Conservation (phyloP, 1,140 invertebrate genomes). For the Ips nitidus region DNA sequence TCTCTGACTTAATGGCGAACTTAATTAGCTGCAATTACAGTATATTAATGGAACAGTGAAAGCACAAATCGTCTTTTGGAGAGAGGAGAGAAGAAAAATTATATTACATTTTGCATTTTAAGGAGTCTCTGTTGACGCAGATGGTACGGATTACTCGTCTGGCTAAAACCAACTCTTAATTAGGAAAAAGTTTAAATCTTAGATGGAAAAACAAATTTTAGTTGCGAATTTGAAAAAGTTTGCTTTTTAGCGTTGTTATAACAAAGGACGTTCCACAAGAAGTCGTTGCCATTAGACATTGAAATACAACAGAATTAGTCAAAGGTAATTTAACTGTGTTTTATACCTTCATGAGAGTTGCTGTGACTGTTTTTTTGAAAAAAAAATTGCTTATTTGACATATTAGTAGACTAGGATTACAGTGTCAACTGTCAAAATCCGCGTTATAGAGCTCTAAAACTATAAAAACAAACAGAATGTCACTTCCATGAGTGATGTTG, state of each 20-base stretch:
- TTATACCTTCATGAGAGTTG: no score
- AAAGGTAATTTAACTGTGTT: no score
- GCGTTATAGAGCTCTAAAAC: no score
- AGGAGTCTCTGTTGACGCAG: not conserved
- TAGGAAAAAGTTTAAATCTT: conserved; percentile 8
- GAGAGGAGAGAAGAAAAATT: conserved; percentile 1
- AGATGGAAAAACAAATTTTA: conserved; percentile 3
- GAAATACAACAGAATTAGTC: no score
- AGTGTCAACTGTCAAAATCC: no score
- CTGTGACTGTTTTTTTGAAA: no score
- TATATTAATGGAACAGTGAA: conserved; percentile 7
- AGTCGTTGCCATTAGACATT: no score
- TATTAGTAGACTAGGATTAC: no score
- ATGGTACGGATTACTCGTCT: conserved; percentile 4
- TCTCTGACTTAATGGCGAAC: not conserved
- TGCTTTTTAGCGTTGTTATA: not conserved
- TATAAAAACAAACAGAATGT: no score
- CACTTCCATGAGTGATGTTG: no score
- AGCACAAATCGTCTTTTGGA: not conserved
- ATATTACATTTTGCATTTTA: conserved; percentile 3
- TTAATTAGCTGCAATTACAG: conserved; percentile 18
- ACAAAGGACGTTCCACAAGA: no score
- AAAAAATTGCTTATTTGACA: no score
- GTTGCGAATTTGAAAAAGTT: conserved; percentile 2
- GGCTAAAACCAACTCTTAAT: conserved; percentile 18